Percentiles rank a stretch among this genome's conserved stretches.
Evolutionary conservation across 2,113 vertebrate species (phyloP).

Genomic region (Nasalis larvatus): DNA sequence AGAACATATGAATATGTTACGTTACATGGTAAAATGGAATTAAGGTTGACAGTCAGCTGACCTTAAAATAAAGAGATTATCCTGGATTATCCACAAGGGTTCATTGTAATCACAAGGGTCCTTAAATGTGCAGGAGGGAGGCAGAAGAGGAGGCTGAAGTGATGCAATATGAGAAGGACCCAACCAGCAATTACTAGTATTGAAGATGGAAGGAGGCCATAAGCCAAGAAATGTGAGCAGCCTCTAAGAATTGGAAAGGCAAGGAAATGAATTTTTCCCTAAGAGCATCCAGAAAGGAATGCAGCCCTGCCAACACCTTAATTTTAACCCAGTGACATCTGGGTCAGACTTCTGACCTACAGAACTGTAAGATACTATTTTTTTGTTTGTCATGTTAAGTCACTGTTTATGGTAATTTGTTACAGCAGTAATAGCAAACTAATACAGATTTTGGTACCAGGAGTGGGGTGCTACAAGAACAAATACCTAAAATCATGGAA

Average conservation of each 20-base stretch:
- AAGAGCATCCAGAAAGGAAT: neutral
- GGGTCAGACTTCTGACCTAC: neutral
- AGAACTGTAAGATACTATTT: accelerated
- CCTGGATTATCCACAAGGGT: neutral
- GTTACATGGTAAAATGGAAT: neutral
- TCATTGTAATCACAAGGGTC: neutral
- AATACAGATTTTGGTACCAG: too few relatives aligned
- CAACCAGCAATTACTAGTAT: too few relatives aligned
- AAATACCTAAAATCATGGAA: neutral
- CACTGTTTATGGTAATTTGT: neutral
- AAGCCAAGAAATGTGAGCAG: neutral
- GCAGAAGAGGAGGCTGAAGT: neutral
- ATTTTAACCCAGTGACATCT: neutral
- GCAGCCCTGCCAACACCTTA: neutral
- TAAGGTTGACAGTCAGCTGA: neutral
- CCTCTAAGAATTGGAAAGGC: neutral
- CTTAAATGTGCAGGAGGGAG: neutral
- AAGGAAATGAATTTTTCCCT: neutral
- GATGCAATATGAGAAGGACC: neutral
- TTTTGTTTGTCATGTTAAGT: neutral
- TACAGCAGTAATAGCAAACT: neutral
- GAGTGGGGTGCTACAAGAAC: neutral
- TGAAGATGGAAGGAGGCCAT: neutral
- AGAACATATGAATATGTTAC: neutral
- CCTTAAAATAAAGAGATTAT: neutral